Evolutionary conservation across 2,888 invertebrate species (phyloP).

Genomic region (Zhengitettix transpicula): DNA sequence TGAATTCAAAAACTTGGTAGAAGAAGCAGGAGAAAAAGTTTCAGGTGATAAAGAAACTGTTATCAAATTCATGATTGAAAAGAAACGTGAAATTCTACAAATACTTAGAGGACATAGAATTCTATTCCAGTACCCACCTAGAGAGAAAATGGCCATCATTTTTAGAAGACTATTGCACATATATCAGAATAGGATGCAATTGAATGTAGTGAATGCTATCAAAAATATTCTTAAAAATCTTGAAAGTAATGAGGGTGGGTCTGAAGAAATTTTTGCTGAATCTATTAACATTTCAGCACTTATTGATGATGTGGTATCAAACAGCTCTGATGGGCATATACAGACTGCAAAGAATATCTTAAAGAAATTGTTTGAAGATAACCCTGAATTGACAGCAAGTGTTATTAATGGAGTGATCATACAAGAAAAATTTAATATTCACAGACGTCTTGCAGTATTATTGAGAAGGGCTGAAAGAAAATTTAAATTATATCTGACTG

Average conservation of each 20-base stretch:
- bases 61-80: slow-evolving; percentile 3
- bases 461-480: not conserved
- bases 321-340: not conserved
- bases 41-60: not conserved
- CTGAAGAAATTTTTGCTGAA: not conserved
- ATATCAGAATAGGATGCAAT: not conserved
- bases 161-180: not conserved
- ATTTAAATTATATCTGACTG: not conserved
- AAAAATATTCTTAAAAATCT: slow-evolving; percentile 1
- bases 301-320: not conserved
- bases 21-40: slow-evolving; percentile 1
- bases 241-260: not conserved
- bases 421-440: slow-evolving; percentile 1
- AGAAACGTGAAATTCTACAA: not conserved
- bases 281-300: not conserved
- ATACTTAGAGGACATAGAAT: slow-evolving; percentile 1
- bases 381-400: not conserved
- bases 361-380: not conserved
- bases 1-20: slow-evolving; percentile 3
- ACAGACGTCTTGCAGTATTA: not conserved
- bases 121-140: slow-evolving; percentile 2
- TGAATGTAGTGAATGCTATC: not conserved
- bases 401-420: slow-evolving; percentile 2
- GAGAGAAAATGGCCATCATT: slow-evolving; percentile 3
- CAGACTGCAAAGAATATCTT: slow-evolving; percentile 1